phyloP scores from a whole-genome alignment of 1,140 invertebrate genomes.

The Gonioctena quinquepunctata region DNA sequence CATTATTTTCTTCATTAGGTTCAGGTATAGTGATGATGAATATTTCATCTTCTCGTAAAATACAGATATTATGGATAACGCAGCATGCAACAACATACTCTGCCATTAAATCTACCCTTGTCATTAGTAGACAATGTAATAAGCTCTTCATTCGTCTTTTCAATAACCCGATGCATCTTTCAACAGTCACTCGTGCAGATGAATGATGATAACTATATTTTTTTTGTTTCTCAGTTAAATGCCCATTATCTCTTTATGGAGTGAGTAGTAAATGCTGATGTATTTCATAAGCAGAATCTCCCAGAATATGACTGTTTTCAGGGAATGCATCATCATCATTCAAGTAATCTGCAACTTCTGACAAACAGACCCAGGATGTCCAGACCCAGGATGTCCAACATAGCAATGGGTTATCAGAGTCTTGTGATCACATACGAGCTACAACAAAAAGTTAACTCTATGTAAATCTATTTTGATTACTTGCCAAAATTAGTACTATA shows the following conservation, averaged over 20 bases:
- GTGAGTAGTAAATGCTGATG: slow-evolving; percentile 28
- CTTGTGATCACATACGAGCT: slow-evolving; percentile 27
- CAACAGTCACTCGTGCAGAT: slow-evolving; percentile 13
- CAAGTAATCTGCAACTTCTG: slow-evolving; percentile 21
- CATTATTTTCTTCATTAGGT: slow-evolving; percentile 22
- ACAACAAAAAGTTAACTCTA: slow-evolving; percentile 10
- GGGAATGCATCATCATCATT: slow-evolving; percentile 18
- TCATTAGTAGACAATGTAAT: slow-evolving; percentile 1
- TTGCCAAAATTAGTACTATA: not conserved
- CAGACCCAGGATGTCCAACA: slow-evolving; percentile 29
- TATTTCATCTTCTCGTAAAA: slow-evolving; percentile 9
- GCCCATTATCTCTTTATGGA: slow-evolving; percentile 25
- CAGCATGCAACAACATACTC: slow-evolving; percentile 6
- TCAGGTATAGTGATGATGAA: slow-evolving; percentile 14
- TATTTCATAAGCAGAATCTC: slow-evolving; percentile 26
- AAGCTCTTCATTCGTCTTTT: slow-evolving; percentile 3
- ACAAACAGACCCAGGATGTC: slow-evolving; percentile 25
- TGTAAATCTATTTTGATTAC: slow-evolving; percentile 6
- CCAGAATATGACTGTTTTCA: slow-evolving; percentile 28
- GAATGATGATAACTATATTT: slow-evolving; percentile 21
- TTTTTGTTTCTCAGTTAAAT: slow-evolving; percentile 22
- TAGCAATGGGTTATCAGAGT: slow-evolving; percentile 19
- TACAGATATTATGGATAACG: slow-evolving; percentile 17
- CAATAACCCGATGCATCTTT: slow-evolving; percentile 5
- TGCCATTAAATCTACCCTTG: slow-evolving; percentile 4